Base-by-base conservation (phyloP, 2,888 invertebrate genomes). In the Orchesella flavescens region DNA sequence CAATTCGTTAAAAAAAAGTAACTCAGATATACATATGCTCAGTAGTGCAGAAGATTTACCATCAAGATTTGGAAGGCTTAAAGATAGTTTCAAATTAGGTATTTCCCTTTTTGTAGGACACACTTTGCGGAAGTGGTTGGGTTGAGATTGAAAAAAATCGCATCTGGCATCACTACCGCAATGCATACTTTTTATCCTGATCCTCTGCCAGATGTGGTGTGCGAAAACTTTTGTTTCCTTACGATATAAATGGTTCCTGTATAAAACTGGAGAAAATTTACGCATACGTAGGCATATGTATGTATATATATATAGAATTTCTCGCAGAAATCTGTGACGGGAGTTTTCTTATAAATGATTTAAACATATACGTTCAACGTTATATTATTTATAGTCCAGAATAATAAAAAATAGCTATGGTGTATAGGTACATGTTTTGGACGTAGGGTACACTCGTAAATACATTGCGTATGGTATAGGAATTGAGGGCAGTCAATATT, bases 41-140 rank as follows among this genome's bases (percentile, higher is more conserved):
- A n/a, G n/a, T 3, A 71, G 24, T 72, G 61, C 61, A 69, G 34
- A 23, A 82, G 82, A 69, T 71, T 75, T 65, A 49, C 53, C 17
- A 49, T 9, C 10, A 46, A n/a, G 74, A 74, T 76, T 76, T 74
- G n/a, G 49, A 57, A 46, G 49, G 74, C 17, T 24, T 23, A 61
- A 43, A 53, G 63, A 71, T 82, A 4, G 53, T 68, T 69, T 61
- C 59, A 81, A 81, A 73, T 74, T 44, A 66, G 65, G 73, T 12
- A 53, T 61, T 61, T 77, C 7, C 34, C n/a, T 69, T 68, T 82
- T 82, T 79, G 43, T 69, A 71, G 82, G 82, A 63, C 75, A 82
- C 59, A 74, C 71, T 76, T 82, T 82, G 82, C 82, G 82, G 82
- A 82, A 82, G 82, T 82, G 82, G 49, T 76, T 55, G 34, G 7